These are phyloP conservation scores for Paedocypris micromegethes DNA, from an alignment of 2,797 vertebrate species.

Conservation along the genomic window DNA sequence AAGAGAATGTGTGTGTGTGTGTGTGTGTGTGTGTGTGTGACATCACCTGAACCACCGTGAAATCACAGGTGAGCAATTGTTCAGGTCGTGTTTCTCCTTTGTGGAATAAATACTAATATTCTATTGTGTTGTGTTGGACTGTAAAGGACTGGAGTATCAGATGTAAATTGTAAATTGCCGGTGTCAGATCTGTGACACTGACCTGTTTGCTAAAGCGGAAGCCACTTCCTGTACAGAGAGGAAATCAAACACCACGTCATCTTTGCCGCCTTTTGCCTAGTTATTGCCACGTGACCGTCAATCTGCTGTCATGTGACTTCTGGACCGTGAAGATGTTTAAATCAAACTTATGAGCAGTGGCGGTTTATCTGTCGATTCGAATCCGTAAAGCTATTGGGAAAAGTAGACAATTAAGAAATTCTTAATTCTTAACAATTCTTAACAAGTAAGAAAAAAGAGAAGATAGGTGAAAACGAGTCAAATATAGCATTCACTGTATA, in stretches of 20 bases:
- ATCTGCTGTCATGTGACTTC: constrained; percentile 92
- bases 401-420: not conserved
- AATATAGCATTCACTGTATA: too few relatives aligned
- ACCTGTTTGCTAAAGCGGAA: constrained; percentile 87
- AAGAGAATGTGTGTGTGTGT: too few relatives aligned
- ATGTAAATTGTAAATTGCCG: not conserved
- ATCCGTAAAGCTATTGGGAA: not conserved
- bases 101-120: too few relatives aligned
- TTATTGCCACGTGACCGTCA: constrained; percentile 89
- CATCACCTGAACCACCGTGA: too few relatives aligned
- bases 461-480: too few relatives aligned
- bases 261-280: constrained; percentile 75
- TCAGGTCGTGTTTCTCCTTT: too few relatives aligned
- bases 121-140: too few relatives aligned
- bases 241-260: constrained; percentile 75
- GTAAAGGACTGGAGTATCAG: constrained; percentile 3
- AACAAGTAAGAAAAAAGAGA: too few relatives aligned
- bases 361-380: not conserved
- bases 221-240: constrained; percentile 62
- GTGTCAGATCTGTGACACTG: constrained; percentile 65
- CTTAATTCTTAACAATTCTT: too few relatives aligned
- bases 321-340: constrained; percentile 97
- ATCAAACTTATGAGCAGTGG: too few relatives aligned
- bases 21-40: too few relatives aligned
- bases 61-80: too few relatives aligned